phyloP scores from a whole-genome alignment of 2,888 invertebrate species.

The Koerneria pararmatus region DNA sequence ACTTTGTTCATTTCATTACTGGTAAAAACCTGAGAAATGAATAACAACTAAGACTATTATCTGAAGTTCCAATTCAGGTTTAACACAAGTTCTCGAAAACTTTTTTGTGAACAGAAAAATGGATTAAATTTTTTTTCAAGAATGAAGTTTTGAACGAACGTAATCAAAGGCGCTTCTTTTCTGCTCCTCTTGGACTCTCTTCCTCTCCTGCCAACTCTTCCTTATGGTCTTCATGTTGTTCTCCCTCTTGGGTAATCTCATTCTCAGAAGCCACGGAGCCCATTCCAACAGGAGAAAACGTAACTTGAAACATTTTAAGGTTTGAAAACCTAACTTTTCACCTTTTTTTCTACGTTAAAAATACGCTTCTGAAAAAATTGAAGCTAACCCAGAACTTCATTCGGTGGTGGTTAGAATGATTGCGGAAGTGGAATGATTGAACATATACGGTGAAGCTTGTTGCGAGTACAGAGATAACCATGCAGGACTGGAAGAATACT shows the following conservation, averaged over 20 bases:
- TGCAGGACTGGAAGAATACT: constrained; percentile 54
- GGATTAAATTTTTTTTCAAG: too few relatives aligned
- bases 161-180: constrained; percentile 44
- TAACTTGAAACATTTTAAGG: too few relatives aligned
- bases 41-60: too few relatives aligned
- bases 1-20: too few relatives aligned
- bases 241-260: constrained; percentile 42
- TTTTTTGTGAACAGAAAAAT: too few relatives aligned
- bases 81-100: too few relatives aligned
- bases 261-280: constrained; percentile 47
- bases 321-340: not conserved
- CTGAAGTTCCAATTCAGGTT: too few relatives aligned
- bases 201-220: too few relatives aligned
- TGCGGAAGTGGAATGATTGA: constrained; percentile 48
- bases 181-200: constrained; percentile 32
- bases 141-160: too few relatives aligned
- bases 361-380: not conserved
- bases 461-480: constrained; percentile 49
- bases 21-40: too few relatives aligned
- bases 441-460: constrained; percentile 54
- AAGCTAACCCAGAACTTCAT: constrained; percentile 52
- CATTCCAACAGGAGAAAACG: constrained; percentile 48
- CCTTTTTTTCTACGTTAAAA: not conserved
- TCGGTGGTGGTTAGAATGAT: constrained; percentile 39
- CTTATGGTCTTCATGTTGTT: constrained; percentile 37